Percentiles rank a stretch among this genome's conserved stretches.
Conservation (phyloP, 2,888 invertebrate genomes). For the Melinaea menophilus region DNA sequence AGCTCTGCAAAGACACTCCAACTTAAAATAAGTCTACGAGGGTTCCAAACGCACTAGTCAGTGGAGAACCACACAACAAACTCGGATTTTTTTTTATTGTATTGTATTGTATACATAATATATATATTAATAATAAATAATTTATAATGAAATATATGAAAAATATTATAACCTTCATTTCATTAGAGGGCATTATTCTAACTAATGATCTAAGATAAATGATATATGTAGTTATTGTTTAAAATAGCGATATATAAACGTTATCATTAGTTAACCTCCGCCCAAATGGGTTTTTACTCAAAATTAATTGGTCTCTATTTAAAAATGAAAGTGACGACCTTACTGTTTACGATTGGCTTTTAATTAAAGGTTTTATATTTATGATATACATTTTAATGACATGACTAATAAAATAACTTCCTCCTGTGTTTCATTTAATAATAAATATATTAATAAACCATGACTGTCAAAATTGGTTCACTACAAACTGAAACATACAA, state of each 20-base stretch:
- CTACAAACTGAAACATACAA: too few species aligned
- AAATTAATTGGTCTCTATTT: conserved; percentile 27
- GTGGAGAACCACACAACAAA: background rate
- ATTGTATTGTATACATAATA: conserved; percentile 6
- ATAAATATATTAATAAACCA: too few species aligned
- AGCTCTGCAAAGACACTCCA: too few species aligned
- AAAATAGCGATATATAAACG: conserved; percentile 4
- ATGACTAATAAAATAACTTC: too few species aligned
- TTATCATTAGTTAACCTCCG: conserved; percentile 17
- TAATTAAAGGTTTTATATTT: too few species aligned
- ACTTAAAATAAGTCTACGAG: too few species aligned
- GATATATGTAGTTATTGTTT: conserved; percentile 4
- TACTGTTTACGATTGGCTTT: too few species aligned
- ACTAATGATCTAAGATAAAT: too few species aligned
- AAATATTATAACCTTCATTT: background rate
- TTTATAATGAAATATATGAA: background rate
- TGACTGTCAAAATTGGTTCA: too few species aligned
- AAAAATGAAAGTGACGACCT: conserved; percentile 28
- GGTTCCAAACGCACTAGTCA: too few species aligned
- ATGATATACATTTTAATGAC: too few species aligned
- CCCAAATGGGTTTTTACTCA: conserved; percentile 25
- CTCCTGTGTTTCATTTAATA: too few species aligned
- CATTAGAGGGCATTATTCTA: background rate
- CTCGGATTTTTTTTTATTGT: conserved; percentile 1
- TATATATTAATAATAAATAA: background rate